Evolutionary conservation across 2,888 invertebrate genomes (phyloP), one percentile per base, ranked within the genome.

Genomic region (Caenorhabditis sulstoni): DNA sequence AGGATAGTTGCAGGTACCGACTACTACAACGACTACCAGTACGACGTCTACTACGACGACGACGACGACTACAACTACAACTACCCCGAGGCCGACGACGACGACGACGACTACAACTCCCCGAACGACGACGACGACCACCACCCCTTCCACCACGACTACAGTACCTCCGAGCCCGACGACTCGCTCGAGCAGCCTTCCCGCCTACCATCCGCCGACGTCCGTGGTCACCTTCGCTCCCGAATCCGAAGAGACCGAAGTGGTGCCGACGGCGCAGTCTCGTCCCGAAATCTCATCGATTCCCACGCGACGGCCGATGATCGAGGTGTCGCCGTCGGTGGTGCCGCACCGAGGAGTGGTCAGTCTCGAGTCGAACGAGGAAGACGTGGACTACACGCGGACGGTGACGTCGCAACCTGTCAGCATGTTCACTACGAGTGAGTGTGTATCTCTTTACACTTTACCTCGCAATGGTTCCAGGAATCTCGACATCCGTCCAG

Each of bases 271-370:
- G 4, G 50, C n/a, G n/a, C 49, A n/a, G 47, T 20, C 37, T 35
- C 61, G 0, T 0, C 14, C 39, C 1, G 12, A 47, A 45, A 35
- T 20, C 2, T 22, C 55, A 0, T n/a, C 41, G 9, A 47, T 66
- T 7, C 77, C 65, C 7, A 74, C 68, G 1, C 37, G 61, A 53
- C 29, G 29, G 35, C 76, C 75, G 20, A 29, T 57, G 23, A 65
- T 59, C 20, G 61, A 79, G 37, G 74, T 77, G 0, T 52, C 79
- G 0, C 47, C 78, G n/a, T 65, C 71, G 5, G 41, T 66, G 35
- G 47, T 66, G 3, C 71, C 71, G 8, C 78, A 71, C 18, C 66
- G 50, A 18, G 78, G 78, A 22, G 61, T 78, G 2, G 71, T 78
- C 8, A 65, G 22, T 18, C 58, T 81, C 35, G 75, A 66, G 29